Conservation (phyloP, 2,113 vertebrate species). For the Cryptotis parvus region DNA sequence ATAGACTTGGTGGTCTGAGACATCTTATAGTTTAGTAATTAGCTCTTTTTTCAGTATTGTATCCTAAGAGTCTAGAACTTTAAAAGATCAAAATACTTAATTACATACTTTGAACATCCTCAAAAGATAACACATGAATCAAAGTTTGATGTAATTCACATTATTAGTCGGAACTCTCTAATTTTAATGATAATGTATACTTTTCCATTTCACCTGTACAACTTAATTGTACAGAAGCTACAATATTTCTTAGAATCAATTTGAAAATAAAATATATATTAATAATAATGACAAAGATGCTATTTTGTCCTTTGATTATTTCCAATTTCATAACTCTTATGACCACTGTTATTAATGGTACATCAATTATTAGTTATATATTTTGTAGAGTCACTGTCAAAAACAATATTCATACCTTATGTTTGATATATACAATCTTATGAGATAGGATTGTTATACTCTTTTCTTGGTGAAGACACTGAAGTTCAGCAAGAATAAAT, state of each 20-base stretch:
- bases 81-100: constrained; percentile 37
- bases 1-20: not conserved
- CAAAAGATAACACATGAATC: not conserved
- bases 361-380: not conserved
- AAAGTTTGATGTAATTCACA: not conserved
- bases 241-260: not conserved
- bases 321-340: not conserved
- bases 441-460: not conserved
- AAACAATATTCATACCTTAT: not conserved
- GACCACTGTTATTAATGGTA: not conserved
- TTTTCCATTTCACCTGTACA: not conserved
- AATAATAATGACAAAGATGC: not conserved
- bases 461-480: constrained; percentile 3
- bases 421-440: constrained; percentile 5
- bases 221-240: not conserved
- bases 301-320: not conserved
- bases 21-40: constrained; percentile 17
- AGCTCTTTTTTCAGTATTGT: not conserved
- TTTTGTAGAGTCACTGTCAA: not conserved
- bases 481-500: not conserved
- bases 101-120: not conserved
- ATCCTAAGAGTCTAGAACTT: constrained; percentile 18
- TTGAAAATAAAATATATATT: not conserved
- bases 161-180: not conserved
- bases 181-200: constrained; percentile 29